Base-by-base conservation (phyloP, 1,140 invertebrate species). In the Anadara kagoshimensis region DNA sequence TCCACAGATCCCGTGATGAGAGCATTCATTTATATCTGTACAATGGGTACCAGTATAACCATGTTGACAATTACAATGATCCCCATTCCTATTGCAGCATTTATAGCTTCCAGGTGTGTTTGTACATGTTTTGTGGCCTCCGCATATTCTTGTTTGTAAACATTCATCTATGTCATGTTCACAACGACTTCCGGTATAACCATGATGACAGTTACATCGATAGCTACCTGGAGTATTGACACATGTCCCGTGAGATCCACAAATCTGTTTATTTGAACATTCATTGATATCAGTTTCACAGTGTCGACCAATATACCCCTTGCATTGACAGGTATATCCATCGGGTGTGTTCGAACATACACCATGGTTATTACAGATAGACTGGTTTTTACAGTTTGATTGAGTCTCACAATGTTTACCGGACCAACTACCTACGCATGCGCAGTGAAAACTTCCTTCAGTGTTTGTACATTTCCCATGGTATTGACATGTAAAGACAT, bases 231-330 rank as follows among this genome's bases (percentile, higher is more conserved):
- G 24, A 12, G 20, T 29, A 51, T 78, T 75, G 16, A 5, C 16
- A 64, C 77, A 78, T 11, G 41, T 66, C 22, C 65, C 77, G n/a
- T 67, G 61, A 69, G 73, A 61, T 26, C 24, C 36, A 67, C 75
- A 74, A n/a, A n/a, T n/a, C 70, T n/a, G n/a, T n/a, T n/a, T n/a
- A n/a, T n/a, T n/a, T n/a, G n/a, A n/a, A n/a, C n/a, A n/a, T n/a
- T n/a, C 73, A 59, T 75, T 54, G n/a, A 70, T 49, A 56, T 75
- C 67, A 26, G 36, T 54, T 44, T 59, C 68, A 67, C 73, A 75
- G 1, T 20, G 41, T 12, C 0, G 12, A 4, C 73, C 73, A n/a
- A 41, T 70, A 59, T 62, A 75, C 11, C 54, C 47, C 7, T 11
- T 36, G 7, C 7, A 3, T 36, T 36, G 29, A 7, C 29, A 36